These are phyloP conservation scores for Leptodactylus fallax DNA, from an alignment of 2,797 vertebrate species.

Conservation along the genomic window DNA sequence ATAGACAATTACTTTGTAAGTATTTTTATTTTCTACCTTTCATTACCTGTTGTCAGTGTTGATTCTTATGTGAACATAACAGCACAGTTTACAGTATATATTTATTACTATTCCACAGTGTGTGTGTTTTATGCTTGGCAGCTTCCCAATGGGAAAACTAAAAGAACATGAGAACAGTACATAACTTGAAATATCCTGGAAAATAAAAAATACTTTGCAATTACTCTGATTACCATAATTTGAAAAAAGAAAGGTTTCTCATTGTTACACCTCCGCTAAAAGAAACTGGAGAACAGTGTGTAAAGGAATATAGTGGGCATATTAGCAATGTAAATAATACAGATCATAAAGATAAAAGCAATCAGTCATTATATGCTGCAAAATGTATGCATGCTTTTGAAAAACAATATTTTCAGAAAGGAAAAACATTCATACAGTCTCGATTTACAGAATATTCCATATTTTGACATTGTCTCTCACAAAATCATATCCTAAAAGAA, in stretches of 20 bases:
- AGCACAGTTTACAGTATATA: too few relatives aligned
- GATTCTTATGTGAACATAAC: too few relatives aligned
- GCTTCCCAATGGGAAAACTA: neutral
- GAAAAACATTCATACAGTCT: neutral
- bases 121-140: neutral
- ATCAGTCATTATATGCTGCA: neutral
- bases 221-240: neutral
- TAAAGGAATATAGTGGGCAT: neutral
- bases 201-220: neutral
- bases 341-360: neutral
- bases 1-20: too few relatives aligned
- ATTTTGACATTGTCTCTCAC: neutral
- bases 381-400: neutral
- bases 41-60: too few relatives aligned
- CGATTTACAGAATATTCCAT: neutral
- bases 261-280: neutral
- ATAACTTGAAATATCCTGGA: neutral
- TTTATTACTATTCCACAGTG: too few relatives aligned
- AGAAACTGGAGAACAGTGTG: neutral
- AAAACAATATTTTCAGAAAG: neutral
- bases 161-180: neutral
- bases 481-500: neutral
- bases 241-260: neutral
- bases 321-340: neutral
- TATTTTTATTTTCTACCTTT: too few relatives aligned